These are phyloP conservation scores for Copidosoma floridanum DNA, from an alignment of 1,140 invertebrate species.

Conservation along the genomic window DNA sequence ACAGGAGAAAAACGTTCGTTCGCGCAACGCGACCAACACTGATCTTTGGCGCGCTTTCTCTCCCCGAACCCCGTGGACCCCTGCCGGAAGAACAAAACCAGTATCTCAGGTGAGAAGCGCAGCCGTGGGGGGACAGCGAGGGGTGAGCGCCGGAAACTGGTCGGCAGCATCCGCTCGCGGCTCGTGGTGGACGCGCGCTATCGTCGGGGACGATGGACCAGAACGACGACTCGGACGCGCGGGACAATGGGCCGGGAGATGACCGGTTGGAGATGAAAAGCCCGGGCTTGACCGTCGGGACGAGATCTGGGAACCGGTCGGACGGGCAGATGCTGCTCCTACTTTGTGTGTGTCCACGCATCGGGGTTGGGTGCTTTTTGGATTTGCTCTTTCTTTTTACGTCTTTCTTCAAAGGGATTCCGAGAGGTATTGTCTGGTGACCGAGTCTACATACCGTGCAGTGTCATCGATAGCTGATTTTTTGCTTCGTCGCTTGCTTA, in stretches of 20 bases:
- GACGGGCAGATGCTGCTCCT: conserved; percentile 21
- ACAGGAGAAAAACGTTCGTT: too few relatives aligned
- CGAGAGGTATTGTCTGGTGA: too few relatives aligned
- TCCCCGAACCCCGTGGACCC: neutral
- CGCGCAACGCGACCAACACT: conserved; percentile 23
- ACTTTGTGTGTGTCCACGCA: neutral
- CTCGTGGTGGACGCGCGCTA: neutral
- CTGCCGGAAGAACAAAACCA: conserved; percentile 11
- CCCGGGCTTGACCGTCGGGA: too few relatives aligned
- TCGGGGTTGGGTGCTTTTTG: conserved; percentile 4
- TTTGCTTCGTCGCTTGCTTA: too few relatives aligned
- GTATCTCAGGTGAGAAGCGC: conserved; percentile 10
- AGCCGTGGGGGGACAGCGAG: conserved; percentile 33
- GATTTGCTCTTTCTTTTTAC: too few relatives aligned
- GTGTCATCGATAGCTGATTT: too few relatives aligned
- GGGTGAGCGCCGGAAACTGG: conserved; percentile 18
- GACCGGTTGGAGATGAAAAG: conserved; percentile 29
- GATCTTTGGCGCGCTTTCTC: conserved; percentile 13
- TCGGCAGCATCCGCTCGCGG: conserved; percentile 17
- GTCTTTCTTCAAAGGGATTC: too few relatives aligned
- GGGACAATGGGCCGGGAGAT: conserved; percentile 43
- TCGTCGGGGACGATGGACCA: conserved; percentile 38
- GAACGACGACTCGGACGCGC: conserved; percentile 36
- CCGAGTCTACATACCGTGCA: too few relatives aligned
- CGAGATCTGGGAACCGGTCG: conserved; percentile 21